These are phyloP conservation scores for Stratiomys singularior DNA, from an alignment of 2,888 invertebrate genomes.

Conservation along the genomic window DNA sequence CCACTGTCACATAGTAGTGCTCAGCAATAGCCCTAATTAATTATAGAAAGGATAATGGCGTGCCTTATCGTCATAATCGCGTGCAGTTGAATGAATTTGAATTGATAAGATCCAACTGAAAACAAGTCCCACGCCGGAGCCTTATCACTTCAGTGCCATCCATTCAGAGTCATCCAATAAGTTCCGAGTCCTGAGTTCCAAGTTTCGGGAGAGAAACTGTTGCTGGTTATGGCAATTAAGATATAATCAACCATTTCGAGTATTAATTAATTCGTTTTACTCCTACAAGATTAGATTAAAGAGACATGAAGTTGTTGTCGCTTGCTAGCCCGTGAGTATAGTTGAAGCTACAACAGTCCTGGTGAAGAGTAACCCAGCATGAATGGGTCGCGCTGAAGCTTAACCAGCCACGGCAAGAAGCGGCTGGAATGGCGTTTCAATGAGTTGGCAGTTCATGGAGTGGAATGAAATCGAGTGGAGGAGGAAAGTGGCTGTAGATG, in stretches of 20 bases:
- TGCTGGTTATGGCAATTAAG: conserved; percentile 41
- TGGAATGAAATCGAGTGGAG: conserved; percentile 22
- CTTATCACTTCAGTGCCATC: not conserved
- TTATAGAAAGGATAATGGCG: conserved; percentile 40
- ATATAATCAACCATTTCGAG: conserved; percentile 41
- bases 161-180: conserved; percentile 12
- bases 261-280: conserved; percentile 40
- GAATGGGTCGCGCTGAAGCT: not conserved
- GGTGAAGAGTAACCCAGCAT: no score
- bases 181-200: not conserved
- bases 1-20: conserved; percentile 11
- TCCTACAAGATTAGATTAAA: conserved; percentile 38
- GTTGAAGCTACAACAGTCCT: not conserved
- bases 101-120: conserved; percentile 31
- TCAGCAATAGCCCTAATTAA: conserved; percentile 31
- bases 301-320: conserved; percentile 28
- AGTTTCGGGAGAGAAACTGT: conserved; percentile 33
- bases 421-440: not conserved
- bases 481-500: conserved; percentile 23
- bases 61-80: conserved; percentile 40
- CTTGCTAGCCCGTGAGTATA: not conserved
- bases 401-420: not conserved
- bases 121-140: not conserved
- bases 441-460: conserved; percentile 34
- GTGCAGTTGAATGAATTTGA: conserved; percentile 30